These are phyloP conservation scores for Silurus asotus DNA, from an alignment of 2,113 vertebrate genomes.

Conservation along the genomic window DNA sequence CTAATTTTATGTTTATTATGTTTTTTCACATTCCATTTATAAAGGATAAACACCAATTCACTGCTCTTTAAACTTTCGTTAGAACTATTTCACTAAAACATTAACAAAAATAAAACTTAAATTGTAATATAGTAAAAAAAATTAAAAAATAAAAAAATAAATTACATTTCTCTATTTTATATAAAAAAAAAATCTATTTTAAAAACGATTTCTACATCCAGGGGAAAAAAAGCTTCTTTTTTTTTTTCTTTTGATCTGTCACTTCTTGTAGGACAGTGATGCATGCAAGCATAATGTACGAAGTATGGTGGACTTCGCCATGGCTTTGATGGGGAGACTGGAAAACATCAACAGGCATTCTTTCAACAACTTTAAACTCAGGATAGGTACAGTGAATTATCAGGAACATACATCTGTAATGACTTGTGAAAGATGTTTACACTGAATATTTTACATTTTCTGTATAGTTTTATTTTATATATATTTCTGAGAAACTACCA, in stretches of 20 bases:
- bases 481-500: too few relatives aligned
- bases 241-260: neutral
- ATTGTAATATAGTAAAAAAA: too few relatives aligned
- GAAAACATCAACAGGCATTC: slow-evolving; percentile 86
- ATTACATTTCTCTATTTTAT: too few relatives aligned
- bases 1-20: neutral
- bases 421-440: neutral
- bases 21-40: neutral
- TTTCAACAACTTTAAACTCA: slow-evolving; percentile 86
- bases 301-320: slow-evolving; percentile 85
- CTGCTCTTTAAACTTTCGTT: neutral
- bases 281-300: slow-evolving; percentile 76
- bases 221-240: neutral
- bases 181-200: neutral
- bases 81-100: neutral
- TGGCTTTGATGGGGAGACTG: slow-evolving; percentile 80
- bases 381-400: slow-evolving; percentile 77
- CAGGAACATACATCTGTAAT: neutral
- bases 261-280: slow-evolving; percentile 73
- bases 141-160: too few relatives aligned
- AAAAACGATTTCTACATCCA: neutral
- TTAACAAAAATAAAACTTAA: neutral
- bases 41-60: neutral
- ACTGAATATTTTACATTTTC: neutral
- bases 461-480: too few relatives aligned